Conservation (phyloP, 2,888 invertebrate species). For the Patella caerulea region DNA sequence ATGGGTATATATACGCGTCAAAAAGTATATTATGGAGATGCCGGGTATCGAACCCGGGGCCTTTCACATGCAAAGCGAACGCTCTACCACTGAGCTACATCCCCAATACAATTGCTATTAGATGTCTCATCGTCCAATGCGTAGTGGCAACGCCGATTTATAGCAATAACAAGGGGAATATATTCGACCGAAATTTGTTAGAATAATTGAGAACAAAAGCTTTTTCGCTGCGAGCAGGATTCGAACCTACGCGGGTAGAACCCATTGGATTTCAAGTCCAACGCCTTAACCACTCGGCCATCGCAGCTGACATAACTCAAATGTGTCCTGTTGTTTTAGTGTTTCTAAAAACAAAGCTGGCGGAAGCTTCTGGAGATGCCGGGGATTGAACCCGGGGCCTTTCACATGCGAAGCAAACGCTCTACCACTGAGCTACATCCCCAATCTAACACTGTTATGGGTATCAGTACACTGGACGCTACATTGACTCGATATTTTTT, state of each 20-base stretch:
- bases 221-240: not conserved
- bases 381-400: constrained; percentile 3
- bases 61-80: constrained; percentile 49
- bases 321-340: too few species aligned
- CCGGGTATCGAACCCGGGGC: constrained; percentile 48
- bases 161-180: too few species aligned
- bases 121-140: too few species aligned
- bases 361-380: not conserved
- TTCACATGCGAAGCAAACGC: constrained; percentile 6
- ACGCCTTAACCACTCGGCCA: constrained; percentile 30
- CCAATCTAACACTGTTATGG: not conserved
- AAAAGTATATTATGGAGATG: constrained; percentile 31
- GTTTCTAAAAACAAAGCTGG: too few species aligned
- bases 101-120: not conserved
- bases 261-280: constrained; percentile 30
- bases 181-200: too few species aligned
- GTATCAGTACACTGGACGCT: too few species aligned
- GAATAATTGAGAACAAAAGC: too few species aligned
- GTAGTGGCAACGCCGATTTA: too few species aligned
- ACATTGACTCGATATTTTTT: too few species aligned
- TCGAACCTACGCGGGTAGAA: constrained; percentile 27
- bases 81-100: constrained; percentile 26
- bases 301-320: constrained; percentile 1
- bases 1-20: not conserved
- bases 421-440: constrained; percentile 6